Percentiles rank a stretch among this genome's conserved stretches.
These are phyloP conservation scores for Semaprochilodus insignis DNA, from an alignment of 2,797 vertebrate genomes.

Conservation along the genomic window DNA sequence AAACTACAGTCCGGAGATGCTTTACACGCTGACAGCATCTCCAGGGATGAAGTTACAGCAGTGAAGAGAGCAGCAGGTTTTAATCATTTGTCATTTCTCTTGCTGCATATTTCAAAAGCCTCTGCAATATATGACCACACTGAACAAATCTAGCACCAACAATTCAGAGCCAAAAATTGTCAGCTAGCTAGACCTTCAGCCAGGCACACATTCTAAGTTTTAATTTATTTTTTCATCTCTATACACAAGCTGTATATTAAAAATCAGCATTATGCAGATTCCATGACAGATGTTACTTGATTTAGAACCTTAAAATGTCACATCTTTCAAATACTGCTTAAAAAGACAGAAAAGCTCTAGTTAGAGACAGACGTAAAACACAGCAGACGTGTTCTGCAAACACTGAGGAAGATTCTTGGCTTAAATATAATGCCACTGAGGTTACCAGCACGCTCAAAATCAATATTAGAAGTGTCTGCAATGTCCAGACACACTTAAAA, in stretches of 20 bases:
- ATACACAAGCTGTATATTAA: neutral
- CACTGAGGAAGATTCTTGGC: slow-evolving; percentile 35
- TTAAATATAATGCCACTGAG: slow-evolving; percentile 13
- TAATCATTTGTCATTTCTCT: slow-evolving; percentile 12
- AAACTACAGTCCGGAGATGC: slow-evolving; percentile 20
- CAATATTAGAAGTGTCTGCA: slow-evolving; percentile 37
- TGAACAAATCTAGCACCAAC: neutral
- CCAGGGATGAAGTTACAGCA: neutral
- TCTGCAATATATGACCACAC: neutral
- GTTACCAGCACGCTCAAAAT: slow-evolving; percentile 36
- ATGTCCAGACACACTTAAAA: slow-evolving; percentile 35
- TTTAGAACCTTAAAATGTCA: slow-evolving; percentile 20
- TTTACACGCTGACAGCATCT: neutral
- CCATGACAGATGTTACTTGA: neutral
- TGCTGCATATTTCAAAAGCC: neutral
- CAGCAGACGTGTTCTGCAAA: slow-evolving; percentile 32
- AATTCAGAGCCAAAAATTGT: neutral
- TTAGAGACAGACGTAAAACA: slow-evolving; percentile 38
- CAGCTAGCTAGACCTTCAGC: neutral
- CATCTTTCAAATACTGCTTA: neutral
- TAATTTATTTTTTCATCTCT: neutral
- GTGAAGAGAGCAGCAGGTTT: slow-evolving; percentile 1
- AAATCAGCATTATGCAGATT: neutral
- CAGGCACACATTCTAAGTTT: neutral
- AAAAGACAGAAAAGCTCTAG: slow-evolving; percentile 12